Percentiles rank a stretch among this genome's conserved stretches.
These are phyloP conservation scores for Cygnus olor DNA, from an alignment of 2,797 vertebrate species.

Conservation along the genomic window DNA sequence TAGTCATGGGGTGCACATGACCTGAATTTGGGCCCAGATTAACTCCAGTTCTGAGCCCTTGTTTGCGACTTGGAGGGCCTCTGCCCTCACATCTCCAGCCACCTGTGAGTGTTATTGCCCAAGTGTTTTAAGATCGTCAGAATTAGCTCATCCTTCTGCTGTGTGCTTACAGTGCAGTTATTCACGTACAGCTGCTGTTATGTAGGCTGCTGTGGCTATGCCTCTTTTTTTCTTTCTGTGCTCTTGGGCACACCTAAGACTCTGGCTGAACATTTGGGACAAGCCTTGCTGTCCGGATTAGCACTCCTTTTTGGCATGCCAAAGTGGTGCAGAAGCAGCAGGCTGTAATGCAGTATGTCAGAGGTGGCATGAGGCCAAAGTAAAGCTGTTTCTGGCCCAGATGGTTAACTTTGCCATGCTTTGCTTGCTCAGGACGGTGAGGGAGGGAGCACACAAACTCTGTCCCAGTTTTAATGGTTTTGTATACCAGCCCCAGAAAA, in stretches of 20 bases:
- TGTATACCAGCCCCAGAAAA: not conserved
- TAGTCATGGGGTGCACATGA: not conserved
- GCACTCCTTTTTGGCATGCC: not conserved
- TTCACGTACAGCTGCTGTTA: not conserved
- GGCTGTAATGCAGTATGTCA: not conserved
- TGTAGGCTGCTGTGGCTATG: not conserved
- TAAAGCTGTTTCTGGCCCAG: not conserved
- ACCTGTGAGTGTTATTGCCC: not conserved
- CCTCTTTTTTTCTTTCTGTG: not conserved
- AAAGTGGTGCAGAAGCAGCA: not conserved
- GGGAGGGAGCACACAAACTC: not conserved
- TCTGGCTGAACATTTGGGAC: not conserved
- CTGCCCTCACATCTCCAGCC: not conserved
- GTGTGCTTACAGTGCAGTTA: not conserved
- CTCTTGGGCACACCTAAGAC: too few relatives aligned
- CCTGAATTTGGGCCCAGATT: not conserved
- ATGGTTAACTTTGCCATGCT: not conserved
- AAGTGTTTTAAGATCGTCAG: not conserved
- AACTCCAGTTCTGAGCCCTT: not conserved
- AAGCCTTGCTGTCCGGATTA: not conserved
- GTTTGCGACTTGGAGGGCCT: not conserved
- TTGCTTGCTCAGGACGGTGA: not conserved
- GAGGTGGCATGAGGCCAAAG: not conserved
- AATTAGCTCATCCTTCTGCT: not conserved
- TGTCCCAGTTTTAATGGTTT: conserved; percentile 19